Evolutionary conservation across 1,140 invertebrate species (phyloP), one percentile per base, ranked within the genome.

Genomic region (Sycophaga agraensis): DNA sequence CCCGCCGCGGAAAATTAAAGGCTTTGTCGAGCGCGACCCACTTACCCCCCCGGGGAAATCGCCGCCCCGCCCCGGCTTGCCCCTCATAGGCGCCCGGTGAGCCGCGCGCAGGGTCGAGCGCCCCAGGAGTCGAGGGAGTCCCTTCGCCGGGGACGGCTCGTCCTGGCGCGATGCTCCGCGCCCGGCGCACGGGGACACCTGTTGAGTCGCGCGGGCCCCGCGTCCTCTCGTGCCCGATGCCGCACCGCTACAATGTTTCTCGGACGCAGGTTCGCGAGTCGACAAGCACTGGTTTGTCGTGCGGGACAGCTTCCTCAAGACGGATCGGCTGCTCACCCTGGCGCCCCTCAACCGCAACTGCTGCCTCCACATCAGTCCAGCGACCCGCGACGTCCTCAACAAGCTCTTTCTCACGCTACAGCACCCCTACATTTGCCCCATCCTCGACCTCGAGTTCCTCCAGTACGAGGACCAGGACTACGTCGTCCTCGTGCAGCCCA

Each of bases 251-350:
- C n/a, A n/a, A n/a, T n/a, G n/a, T n/a, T n/a, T n/a, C n/a, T n/a
- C n/a, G n/a, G n/a, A n/a, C n/a, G n/a, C 26, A 88, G 87, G 92
- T 8, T 92, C 89, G 21, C 82, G 93, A 64, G 82, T 89, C 43
- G 89, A 91, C 73, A 94, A 94, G 73, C 88, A 93, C 72, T 96
- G 93, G 93, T 95, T 95, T 76, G 85, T 90, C 24, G 89, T 96
- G 24, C 86, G 86, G 67, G 93, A 96, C 78, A 86, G 84, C 42
- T 85, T 85, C 24, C 84, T 91, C 31, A 91, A 91, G 79, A 91
- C 92, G 2, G 92, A 95, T 73, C 85, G 92, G 61, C 81, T 96
- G 43, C 78, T 96, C 50, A 93, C 90, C 2, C 81, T 95, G 68
- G 86, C 92, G 65, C 88, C 88, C 4, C 77, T 87, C 37, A 84